Evolutionary conservation across 2,797 vertebrate species (phyloP).

Genomic region (Anas bahamensis): DNA sequence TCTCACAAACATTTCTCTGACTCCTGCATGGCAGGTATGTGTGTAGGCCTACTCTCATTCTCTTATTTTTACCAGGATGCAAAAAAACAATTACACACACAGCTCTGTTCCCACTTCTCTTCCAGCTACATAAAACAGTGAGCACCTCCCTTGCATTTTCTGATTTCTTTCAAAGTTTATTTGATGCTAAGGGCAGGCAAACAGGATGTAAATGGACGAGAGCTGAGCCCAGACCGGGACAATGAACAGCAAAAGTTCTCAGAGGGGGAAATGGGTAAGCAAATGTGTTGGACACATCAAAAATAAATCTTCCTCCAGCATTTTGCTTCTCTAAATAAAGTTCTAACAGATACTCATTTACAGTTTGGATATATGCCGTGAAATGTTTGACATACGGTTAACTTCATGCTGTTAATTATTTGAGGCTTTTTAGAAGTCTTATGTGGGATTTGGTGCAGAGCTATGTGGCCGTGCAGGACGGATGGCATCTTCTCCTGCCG

Average conservation of each 20-base stretch:
- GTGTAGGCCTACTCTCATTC: background rate
- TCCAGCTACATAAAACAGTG: background rate
- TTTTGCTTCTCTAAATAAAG: conserved; percentile 14
- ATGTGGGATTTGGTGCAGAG: background rate
- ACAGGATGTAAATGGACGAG: background rate
- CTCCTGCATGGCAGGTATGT: background rate
- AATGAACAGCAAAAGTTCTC: background rate
- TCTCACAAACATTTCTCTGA: background rate
- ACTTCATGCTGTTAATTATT: background rate
- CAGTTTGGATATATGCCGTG: background rate
- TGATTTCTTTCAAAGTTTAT: background rate
- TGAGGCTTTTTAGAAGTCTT: background rate
- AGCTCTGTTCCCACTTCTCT: background rate
- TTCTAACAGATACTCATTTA: background rate
- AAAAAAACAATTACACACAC: background rate
- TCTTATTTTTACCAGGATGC: background rate
- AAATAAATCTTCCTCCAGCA: background rate
- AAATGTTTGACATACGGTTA: background rate
- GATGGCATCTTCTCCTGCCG: background rate
- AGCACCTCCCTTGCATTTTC: background rate
- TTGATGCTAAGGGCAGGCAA: background rate
- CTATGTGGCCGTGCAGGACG: background rate
- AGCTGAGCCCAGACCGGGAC: background rate
- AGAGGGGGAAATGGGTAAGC: background rate
- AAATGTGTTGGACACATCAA: background rate